A percentile compares a stretch with the other conserved stretches of the same genome.
These are phyloP conservation scores for Agrotis ipsilon DNA, from an alignment of 2,888 invertebrate genomes.

Conservation along the genomic window DNA sequence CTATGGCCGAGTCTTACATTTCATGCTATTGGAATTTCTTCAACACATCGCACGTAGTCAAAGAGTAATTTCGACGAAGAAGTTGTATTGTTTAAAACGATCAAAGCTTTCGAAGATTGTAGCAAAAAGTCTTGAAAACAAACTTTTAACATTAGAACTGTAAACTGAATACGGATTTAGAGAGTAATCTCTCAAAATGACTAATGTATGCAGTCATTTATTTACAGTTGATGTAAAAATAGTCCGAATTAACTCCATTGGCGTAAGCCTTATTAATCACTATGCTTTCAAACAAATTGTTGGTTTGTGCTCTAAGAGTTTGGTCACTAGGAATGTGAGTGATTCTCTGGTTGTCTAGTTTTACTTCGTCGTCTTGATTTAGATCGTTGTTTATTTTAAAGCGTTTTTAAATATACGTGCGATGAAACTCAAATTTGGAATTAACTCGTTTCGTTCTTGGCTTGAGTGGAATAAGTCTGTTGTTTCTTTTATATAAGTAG, in stretches of 20 bases:
- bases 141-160: slow-evolving; percentile 55
- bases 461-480: slow-evolving; percentile 15
- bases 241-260: slow-evolving; percentile 84
- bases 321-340: slow-evolving; percentile 68
- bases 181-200: slow-evolving; percentile 86
- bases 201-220: slow-evolving; percentile 78
- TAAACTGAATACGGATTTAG: slow-evolving; percentile 77
- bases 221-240: slow-evolving; percentile 72
- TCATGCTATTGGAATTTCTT: slow-evolving; percentile 8
- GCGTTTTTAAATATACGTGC: slow-evolving; percentile 62
- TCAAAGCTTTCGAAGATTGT: slow-evolving; percentile 25
- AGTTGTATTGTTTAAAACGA: slow-evolving; percentile 23
- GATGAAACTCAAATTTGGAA: slow-evolving; percentile 52
- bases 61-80: slow-evolving; percentile 18
- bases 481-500: slow-evolving; percentile 10
- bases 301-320: slow-evolving; percentile 77
- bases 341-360: slow-evolving; percentile 56
- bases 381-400: slow-evolving; percentile 63
- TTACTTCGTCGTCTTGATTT: slow-evolving; percentile 64
- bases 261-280: slow-evolving; percentile 86
- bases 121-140: slow-evolving; percentile 54
- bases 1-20: not conserved
- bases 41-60: slow-evolving; percentile 3
- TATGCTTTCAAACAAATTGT: slow-evolving; percentile 83
- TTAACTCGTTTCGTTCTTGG: slow-evolving; percentile 58